A percentile compares a stretch with the other conserved stretches of the same genome.
These are phyloP conservation scores for Nannoperca obscura DNA, from an alignment of 2,797 vertebrate genomes.

Conservation along the genomic window DNA sequence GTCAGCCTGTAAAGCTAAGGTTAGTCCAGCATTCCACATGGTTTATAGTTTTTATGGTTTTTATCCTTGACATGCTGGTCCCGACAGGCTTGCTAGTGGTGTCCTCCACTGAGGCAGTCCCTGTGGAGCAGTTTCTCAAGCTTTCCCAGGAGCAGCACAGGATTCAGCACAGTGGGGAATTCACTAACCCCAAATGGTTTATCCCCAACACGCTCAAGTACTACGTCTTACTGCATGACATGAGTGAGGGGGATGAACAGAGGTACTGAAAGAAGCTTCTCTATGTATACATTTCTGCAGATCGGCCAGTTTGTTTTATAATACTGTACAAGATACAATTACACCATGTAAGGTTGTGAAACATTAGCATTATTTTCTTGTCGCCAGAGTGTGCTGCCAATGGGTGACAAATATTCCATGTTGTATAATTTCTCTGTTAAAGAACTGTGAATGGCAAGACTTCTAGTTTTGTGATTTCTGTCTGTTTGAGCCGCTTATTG, in stretches of 20 bases:
- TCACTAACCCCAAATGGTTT: constrained; percentile 96
- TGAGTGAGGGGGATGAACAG: constrained; percentile 92
- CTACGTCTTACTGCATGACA: constrained; percentile 96
- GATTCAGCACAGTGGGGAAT: constrained; percentile 96
- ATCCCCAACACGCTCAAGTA: constrained; percentile 99
- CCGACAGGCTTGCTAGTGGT: constrained; percentile 94
- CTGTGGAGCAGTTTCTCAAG: constrained; percentile 95
- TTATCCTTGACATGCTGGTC: constrained; percentile 72
- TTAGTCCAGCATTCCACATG: no score
- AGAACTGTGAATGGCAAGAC: background rate
- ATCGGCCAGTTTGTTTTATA: background rate
- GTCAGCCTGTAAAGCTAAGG: no score
- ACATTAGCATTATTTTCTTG: background rate
- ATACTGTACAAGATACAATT: background rate
- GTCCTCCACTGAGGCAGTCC: constrained; percentile 92
- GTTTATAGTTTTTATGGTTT: background rate
- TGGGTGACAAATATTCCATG: background rate
- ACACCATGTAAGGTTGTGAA: background rate
- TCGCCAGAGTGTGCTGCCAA: background rate
- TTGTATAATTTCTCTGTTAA: background rate
- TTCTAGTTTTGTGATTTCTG: background rate
- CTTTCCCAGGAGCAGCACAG: constrained; percentile 98
- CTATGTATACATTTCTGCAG: background rate
- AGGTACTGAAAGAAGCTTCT: constrained; percentile 81
- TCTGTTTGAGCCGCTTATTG: background rate